A percentile compares a stretch with the other conserved stretches of the same genome.
These are phyloP conservation scores for Siphamia tubifer DNA, from an alignment of 2,113 vertebrate genomes.

Conservation along the genomic window DNA sequence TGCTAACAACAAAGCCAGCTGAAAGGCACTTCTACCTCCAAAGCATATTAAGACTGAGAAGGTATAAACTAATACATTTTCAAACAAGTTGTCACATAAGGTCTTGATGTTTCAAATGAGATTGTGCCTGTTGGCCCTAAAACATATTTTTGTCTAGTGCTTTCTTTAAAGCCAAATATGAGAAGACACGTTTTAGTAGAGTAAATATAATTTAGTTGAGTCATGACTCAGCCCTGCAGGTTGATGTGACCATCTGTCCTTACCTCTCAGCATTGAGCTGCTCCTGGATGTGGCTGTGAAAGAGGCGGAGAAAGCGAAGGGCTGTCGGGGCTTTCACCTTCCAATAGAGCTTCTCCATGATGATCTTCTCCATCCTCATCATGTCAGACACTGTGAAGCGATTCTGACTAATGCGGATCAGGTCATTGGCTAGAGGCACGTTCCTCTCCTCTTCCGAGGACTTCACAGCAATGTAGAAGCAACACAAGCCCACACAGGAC, in stretches of 20 bases:
- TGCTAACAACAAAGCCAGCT: too few relatives aligned
- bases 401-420: slow-evolving; percentile 95
- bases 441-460: slow-evolving; percentile 90
- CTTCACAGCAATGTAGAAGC: slow-evolving; percentile 95
- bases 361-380: slow-evolving; percentile 98
- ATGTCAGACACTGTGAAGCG: slow-evolving; percentile 93
- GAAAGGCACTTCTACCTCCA: too few relatives aligned
- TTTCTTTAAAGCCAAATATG: slow-evolving; percentile 26
- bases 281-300: slow-evolving; percentile 83
- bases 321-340: slow-evolving; percentile 91
- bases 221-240: slow-evolving; percentile 34
- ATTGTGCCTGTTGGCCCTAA: not conserved
- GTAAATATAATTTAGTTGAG: slow-evolving; percentile 38
- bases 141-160: slow-evolving; percentile 11
- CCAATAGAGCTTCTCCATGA: slow-evolving; percentile 92
- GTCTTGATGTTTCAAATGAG: slow-evolving; percentile 5
- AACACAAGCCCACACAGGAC: slow-evolving; percentile 93
- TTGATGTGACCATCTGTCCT: slow-evolving; percentile 22
- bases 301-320: slow-evolving; percentile 89
- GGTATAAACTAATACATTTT: not conserved
- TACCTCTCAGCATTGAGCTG: slow-evolving; percentile 87
- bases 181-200: slow-evolving; percentile 36
- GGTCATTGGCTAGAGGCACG: slow-evolving; percentile 88
- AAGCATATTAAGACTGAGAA: not conserved
- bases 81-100: not conserved